Percentiles rank a stretch among this genome's conserved stretches.
Conservation (phyloP, 2,113 vertebrate genomes). For the Dolichallabes microphthalmus region DNA sequence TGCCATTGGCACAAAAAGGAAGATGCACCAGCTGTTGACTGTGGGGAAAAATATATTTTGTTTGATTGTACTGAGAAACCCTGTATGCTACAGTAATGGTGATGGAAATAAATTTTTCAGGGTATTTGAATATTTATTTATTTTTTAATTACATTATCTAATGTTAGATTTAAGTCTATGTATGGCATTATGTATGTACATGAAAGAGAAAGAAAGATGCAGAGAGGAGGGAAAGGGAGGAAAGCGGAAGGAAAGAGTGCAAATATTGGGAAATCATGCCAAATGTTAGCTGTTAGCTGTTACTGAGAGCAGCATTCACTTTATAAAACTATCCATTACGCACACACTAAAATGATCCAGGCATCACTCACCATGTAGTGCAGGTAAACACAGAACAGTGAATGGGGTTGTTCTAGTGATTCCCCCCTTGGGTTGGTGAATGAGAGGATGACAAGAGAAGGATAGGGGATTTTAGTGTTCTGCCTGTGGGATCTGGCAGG, state of each 20-base stretch:
- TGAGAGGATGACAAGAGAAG: not conserved
- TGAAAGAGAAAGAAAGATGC: not conserved
- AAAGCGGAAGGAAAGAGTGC: not conserved
- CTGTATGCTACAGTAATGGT: not conserved
- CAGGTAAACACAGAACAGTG: slow-evolving; percentile 64
- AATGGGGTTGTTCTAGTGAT: slow-evolving; percentile 49
- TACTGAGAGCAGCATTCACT: slow-evolving; percentile 42
- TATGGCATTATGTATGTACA: slow-evolving; percentile 7
- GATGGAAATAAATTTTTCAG: not conserved
- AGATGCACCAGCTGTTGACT: not conserved
- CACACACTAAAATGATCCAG: not conserved
- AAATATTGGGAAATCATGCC: slow-evolving; percentile 38
- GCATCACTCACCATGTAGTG: slow-evolving; percentile 44
- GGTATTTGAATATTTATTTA: not conserved
- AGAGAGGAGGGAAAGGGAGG: not conserved
- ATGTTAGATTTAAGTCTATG: not conserved
- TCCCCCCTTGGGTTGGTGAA: slow-evolving; percentile 35
- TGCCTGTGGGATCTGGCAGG: slow-evolving; percentile 49
- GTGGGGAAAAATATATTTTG: not conserved
- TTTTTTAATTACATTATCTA: not conserved
- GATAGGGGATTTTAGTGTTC: slow-evolving; percentile 62
- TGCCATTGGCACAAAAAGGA: not conserved
- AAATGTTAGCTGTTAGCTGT: slow-evolving; percentile 42
- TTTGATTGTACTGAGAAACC: not conserved
- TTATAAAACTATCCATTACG: slow-evolving; percentile 45